Percentiles rank a stretch among this genome's conserved stretches.
phyloP scores from a whole-genome alignment of 2,888 invertebrate species.

The Leptopilina myrica region DNA sequence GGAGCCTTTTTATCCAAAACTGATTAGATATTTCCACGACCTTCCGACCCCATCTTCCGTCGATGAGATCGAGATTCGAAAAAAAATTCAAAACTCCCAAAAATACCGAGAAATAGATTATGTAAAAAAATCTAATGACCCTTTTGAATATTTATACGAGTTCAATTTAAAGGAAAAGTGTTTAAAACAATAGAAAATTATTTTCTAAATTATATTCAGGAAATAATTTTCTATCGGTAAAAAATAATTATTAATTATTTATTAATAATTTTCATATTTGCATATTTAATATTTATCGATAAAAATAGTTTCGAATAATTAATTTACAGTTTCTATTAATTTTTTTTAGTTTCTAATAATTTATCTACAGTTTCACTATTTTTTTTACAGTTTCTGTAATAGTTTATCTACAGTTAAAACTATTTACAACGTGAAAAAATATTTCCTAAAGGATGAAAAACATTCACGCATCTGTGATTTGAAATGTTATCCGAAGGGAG shows the following conservation, averaged over 20 bases:
- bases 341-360: too few species aligned
- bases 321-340: too few species aligned
- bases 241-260: too few species aligned
- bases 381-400: too few species aligned
- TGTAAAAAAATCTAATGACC: conserved; percentile 36
- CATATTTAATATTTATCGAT: too few species aligned
- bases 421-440: conserved; percentile 17
- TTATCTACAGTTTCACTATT: too few species aligned
- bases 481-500: conserved; percentile 33
- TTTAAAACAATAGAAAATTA: not conserved
- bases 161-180: not conserved
- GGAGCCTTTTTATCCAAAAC: conserved; percentile 65
- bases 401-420: not conserved
- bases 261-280: too few species aligned
- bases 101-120: conserved; percentile 11
- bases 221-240: too few species aligned
- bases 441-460: not conserved
- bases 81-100: conserved; percentile 51
- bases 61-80: conserved; percentile 58
- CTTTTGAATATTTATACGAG: not conserved
- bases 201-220: too few species aligned
- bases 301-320: too few species aligned
- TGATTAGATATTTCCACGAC: conserved; percentile 72
- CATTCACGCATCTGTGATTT: conserved; percentile 18
- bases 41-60: conserved; percentile 70